Conservation (phyloP, 2,888 invertebrate species). For the Hyalella azteca region DNA sequence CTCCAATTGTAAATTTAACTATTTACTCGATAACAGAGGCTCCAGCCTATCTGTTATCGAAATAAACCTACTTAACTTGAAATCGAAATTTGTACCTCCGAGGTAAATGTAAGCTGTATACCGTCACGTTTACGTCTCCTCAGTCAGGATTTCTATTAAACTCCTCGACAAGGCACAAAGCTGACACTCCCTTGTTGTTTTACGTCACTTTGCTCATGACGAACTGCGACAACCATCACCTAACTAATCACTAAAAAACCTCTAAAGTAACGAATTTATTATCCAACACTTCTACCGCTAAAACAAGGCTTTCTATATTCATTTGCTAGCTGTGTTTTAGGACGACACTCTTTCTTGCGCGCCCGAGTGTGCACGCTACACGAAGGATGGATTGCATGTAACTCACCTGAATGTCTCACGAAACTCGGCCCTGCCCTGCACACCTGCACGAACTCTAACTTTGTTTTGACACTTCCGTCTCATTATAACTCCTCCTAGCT, state of each 20-base stretch:
- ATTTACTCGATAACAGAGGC: too few species aligned
- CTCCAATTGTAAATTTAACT: too few species aligned
- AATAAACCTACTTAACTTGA: too few species aligned
- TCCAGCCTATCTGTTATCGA: too few species aligned
- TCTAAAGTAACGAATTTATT: not conserved
- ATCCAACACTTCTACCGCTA: not conserved
- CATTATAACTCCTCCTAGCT: too few species aligned
- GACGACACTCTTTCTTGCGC: constrained; percentile 1
- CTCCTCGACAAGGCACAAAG: not conserved
- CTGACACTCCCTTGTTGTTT: constrained; percentile 18
- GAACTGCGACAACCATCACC: constrained; percentile 1
- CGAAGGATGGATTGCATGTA: constrained; percentile 15
- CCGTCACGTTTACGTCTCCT: constrained; percentile 17
- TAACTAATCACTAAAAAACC: constrained; percentile 13
- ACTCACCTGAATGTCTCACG: constrained; percentile 13
- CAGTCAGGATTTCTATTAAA: constrained; percentile 1
- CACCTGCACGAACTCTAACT: constrained; percentile 11
- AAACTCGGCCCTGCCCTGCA: not conserved
- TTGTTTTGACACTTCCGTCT: constrained; percentile 14
- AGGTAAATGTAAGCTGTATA: too few species aligned
- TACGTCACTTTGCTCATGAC: constrained; percentile 22
- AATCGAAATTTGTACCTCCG: too few species aligned
- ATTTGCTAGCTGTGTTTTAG: not conserved
- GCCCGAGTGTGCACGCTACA: not conserved
- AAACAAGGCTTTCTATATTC: constrained; percentile 8